Evolutionary conservation across 2,797 vertebrate species (phyloP), one percentile per base, ranked within the genome.

Genomic region (Euthynnus affinis): DNA sequence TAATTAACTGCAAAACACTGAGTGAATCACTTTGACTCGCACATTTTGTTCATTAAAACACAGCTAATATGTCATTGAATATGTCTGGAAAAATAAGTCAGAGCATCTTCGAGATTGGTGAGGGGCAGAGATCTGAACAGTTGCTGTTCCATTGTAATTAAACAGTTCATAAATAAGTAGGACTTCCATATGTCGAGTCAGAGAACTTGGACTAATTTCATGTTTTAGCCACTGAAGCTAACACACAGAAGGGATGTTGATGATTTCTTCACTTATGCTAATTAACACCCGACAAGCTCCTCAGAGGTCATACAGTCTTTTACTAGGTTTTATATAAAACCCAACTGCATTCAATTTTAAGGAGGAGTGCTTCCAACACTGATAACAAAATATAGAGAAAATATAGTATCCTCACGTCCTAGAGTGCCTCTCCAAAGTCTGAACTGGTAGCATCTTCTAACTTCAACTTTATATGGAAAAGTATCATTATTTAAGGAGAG

Each of bases 21-120:
- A 87, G 81, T 74, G 84, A 91, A 88, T 89, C 82, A 85, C 81
- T 89, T 70, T 80, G 74, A 89, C 81, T 89, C 52, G 22, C 75
- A 81, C 76, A 85, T 90, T 91, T 84, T 87, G 84, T 92, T 89
- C 87, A 93, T 89, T 91, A 91, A 91, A 91, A 87, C 80, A 73
- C 81, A 66, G 86, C 68, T 86, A 86, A 88, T 88, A 87, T 84
- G 78, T 89, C 91, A 83, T 40, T 80, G 76, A 85, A 91, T 86
- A 71, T 51, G 79, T 87, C 87, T 81, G 69, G 58, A 67, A 79
- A 76, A 91, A 93, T 88, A 86, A 89, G 93, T 91, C 83, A 78
- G 65, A 65, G 76, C 18, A 12, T 77, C 71, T 73, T 49, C 27
- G 66, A 84, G 64, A 92, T 22, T 60, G 58, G 88, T 67, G 88